Base-by-base conservation (phyloP, 2,888 invertebrate species). In the Oscheius sp. region DNA sequence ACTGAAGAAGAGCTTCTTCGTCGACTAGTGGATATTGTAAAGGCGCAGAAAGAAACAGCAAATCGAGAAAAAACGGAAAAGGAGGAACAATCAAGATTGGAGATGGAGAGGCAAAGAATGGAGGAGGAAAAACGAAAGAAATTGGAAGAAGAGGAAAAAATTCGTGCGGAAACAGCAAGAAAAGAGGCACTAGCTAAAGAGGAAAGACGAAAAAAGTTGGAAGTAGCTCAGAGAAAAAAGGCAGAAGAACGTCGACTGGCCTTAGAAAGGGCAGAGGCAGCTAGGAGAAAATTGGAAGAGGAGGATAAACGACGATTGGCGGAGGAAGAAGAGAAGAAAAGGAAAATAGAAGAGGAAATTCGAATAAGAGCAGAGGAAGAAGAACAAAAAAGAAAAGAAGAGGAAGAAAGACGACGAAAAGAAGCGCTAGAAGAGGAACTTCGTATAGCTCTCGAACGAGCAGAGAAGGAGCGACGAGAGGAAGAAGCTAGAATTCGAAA, bases 1-100 rank as follows among this genome's bases (percentile, higher is more conserved):
- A 73, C 72, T 9, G 77, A 77, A 51, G 64, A 70, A 32, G 77
- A 77, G 45, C 70, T 77, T 5, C 28, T 77, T 30, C 62, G 51
- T 2, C 67, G 71, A 20, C 61, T 77, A 1, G 63, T 74, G 6
- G 65, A 71, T 24, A 61, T 74, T 30, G 72, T 77, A 9, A 69
- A 77, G 44, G 69, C 70, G 9, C 72, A 77, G 41, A 77, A 56
- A 24, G 47, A 24, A 8, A 69, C 73, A 33, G 64, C 69, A 44
- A 72, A 68, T 32, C 66, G 71, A 45, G 51, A 51, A 30, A 64
- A 45, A 33, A 12, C 51, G 4, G 73, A 72, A 32, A 63, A 70
- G 44, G 72, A 69, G 36, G 72, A 73, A 49, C 70, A 59, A 64
- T 63, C 50, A 24, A 33, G 64, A 4, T 63, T 70, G 44, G 41